These are phyloP conservation scores for Australoheros facetus DNA, from an alignment of 2,797 vertebrate species.

Conservation along the genomic window DNA sequence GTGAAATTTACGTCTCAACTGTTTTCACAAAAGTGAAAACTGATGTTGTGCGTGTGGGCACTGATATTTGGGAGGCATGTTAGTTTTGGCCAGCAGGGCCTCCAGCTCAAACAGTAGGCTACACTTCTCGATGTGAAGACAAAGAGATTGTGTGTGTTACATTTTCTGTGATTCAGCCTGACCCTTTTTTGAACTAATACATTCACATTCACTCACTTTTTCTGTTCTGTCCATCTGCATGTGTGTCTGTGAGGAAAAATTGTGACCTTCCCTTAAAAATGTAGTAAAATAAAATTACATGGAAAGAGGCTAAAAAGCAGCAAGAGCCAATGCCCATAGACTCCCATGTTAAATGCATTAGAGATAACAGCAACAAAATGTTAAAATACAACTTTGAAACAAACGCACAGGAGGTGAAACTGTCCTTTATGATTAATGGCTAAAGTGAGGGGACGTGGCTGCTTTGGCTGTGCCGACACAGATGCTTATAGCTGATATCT, in stretches of 20 bases:
- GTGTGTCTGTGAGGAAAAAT: neutral
- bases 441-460: neutral
- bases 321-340: too few species aligned
- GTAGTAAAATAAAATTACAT: neutral
- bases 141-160: conserved; percentile 53
- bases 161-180: conserved; percentile 26
- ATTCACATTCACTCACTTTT: neutral
- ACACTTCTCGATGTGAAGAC: conserved; percentile 43
- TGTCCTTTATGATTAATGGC: too few species aligned
- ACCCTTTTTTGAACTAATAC: neutral
- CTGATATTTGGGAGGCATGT: conserved; percentile 42
- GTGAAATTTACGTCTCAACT: neutral
- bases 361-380: accelerated
- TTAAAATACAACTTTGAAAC: neutral
- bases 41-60: neutral
- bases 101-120: conserved; percentile 55
- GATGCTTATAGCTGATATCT: neutral
- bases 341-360: neutral
- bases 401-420: neutral
- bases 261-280: neutral
- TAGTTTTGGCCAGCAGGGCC: conserved; percentile 42
- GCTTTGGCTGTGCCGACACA: neutral
- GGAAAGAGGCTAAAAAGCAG: neutral
- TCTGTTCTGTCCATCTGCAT: neutral
- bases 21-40: conserved; percentile 11